Percentiles rank a stretch among this genome's conserved stretches.
These are phyloP conservation scores for Cryptocheilus praepositus DNA, from an alignment of 2,888 invertebrate genomes.

Conservation along the genomic window DNA sequence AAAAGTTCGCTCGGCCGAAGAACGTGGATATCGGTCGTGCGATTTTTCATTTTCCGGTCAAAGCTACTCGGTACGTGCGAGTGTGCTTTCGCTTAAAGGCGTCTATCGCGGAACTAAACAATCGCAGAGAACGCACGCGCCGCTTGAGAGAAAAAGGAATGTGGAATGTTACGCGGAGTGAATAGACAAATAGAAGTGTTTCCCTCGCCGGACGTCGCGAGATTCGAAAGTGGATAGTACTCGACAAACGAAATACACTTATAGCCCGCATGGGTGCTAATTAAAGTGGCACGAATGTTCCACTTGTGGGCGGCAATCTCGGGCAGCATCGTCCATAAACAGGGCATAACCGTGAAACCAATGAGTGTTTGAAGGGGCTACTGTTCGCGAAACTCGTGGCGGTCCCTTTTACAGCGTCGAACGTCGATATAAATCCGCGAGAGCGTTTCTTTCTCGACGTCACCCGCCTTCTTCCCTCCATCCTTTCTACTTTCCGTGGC, in stretches of 20 bases:
- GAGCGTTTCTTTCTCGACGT: constrained; percentile 2
- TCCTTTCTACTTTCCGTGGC: constrained; percentile 4
- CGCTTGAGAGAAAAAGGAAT: neutral
- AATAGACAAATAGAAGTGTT: neutral
- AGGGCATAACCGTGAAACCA: constrained; percentile 4
- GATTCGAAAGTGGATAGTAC: neutral
- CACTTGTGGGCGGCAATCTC: neutral
- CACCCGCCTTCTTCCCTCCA: neutral
- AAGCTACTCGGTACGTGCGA: neutral
- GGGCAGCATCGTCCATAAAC: neutral
- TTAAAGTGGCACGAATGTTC: constrained; percentile 4
- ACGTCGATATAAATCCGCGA: neutral
- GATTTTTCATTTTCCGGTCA: neutral
- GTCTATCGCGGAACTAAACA: neutral
- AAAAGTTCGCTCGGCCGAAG: constrained; percentile 42
- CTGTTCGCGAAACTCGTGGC: neutral
- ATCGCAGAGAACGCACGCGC: neutral
- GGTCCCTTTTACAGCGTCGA: no score
- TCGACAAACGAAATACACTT: neutral
- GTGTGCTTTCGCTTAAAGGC: neutral
- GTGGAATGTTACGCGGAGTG: neutral
- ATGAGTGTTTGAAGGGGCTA: neutral
- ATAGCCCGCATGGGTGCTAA: neutral
- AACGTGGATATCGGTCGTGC: constrained; percentile 26
- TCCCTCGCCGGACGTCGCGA: neutral